These are phyloP conservation scores for Drosophila quinaria DNA, from an alignment of 2,888 invertebrate species.

Conservation along the genomic window DNA sequence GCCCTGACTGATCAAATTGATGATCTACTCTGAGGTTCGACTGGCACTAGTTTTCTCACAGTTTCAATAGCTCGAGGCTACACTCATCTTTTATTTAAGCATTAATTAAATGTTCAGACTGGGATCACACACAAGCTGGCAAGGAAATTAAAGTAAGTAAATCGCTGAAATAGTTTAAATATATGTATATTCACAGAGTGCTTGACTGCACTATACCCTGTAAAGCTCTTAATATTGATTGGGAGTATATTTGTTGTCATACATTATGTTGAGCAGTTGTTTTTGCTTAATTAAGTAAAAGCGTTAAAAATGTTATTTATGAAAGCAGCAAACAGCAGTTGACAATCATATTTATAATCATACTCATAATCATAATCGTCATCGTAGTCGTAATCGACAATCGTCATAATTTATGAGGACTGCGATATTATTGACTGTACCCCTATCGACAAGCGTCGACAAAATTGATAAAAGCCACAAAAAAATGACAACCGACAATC, in stretches of 20 bases:
- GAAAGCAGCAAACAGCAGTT: conserved; percentile 65
- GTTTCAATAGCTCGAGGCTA: conserved; percentile 56
- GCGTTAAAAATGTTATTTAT: conserved; percentile 53
- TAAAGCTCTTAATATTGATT: too few relatives aligned
- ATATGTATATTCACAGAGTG: background rate
- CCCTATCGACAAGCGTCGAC: conserved; percentile 54
- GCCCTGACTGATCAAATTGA: conserved; percentile 32
- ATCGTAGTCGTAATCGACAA: conserved; percentile 53
- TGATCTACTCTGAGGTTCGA: conserved; percentile 13
- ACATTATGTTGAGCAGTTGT: background rate
- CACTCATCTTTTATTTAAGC: conserved; percentile 45
- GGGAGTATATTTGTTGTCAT: background rate
- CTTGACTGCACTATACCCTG: background rate
- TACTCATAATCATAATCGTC: conserved; percentile 43
- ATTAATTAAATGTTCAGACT: conserved; percentile 61
- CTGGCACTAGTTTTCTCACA: conserved; percentile 62
- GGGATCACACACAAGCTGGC: conserved; percentile 40
- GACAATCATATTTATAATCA: conserved; percentile 50
- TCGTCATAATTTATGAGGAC: conserved; percentile 73
- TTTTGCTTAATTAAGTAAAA: background rate
- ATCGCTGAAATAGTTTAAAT: background rate
- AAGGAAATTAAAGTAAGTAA: conserved; percentile 13
- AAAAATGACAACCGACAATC: conserved; percentile 49
- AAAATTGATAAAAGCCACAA: conserved; percentile 74
- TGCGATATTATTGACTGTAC: conserved; percentile 25